Evolutionary conservation across 2,113 vertebrate genomes (phyloP), one percentile per base, ranked within the genome.

Genomic region (Collichthys lucidus): DNA sequence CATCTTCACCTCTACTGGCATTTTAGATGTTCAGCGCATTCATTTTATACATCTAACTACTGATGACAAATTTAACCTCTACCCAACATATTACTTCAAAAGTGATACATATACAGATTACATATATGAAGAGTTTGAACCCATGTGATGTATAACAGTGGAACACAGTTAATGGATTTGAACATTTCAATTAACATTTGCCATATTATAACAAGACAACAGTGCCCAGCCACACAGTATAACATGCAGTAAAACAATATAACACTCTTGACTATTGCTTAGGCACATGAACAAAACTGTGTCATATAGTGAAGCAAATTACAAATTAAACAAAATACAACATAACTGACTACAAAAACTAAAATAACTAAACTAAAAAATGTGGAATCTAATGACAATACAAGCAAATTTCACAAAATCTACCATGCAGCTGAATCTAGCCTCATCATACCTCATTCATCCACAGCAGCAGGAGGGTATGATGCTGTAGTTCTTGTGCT

Each of bases 401-500:
- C 29, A 59, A 63, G 19, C 11, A 62, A 6, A 60, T 16, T 24
- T 75, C 4, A 77, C 7, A 64, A 53, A n/a, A 59, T 15, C 1
- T 10, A 9, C 15, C 14, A 64, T 77, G 2, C 15, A 74, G n/a
- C 11, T 63, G 31, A 53, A 70, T 46, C 31, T 29, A 68, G 26
- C 0, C 75, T 79, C 72, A 90, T 76, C 52, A 7, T 84, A 29
- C 31, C 11, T 74, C 2, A 15, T 44, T 59, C n/a, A 59, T 60
- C 44, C 24, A 35, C 47, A 74, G 75, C 60, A 63, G 69, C 31
- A 29, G 47, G 6, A 61, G 17, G 10, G 31, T 49, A 26, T 40
- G 84, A 70, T 50, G 57, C 35, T 64, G 16, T 40, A 3, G 20
- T 42, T 77, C 24, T 64, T n/a, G 7, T 12, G 47, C 19, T 40